Evolutionary conservation across 2,113 vertebrate genomes (phyloP).

Genomic region (Opisthocomus hoazin): DNA sequence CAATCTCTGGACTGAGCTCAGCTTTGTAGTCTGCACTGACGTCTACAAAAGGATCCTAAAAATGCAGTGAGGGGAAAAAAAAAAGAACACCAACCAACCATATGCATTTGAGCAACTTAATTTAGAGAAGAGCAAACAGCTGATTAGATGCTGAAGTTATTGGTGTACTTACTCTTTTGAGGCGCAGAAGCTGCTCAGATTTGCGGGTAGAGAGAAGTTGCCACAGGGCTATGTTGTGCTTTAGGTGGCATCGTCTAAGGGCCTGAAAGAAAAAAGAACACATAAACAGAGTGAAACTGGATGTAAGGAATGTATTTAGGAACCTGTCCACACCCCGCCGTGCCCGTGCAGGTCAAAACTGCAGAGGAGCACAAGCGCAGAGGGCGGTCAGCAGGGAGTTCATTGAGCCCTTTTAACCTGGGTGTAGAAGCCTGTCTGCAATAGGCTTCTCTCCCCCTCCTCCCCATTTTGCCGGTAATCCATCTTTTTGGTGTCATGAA

Average conservation of each 20-base stretch:
- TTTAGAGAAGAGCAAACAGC: not conserved
- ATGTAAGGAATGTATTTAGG: not conserved
- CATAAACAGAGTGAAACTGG: not conserved
- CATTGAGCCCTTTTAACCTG: not conserved
- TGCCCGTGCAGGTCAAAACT: not conserved
- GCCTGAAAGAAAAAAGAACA: slow-evolving; percentile 66
- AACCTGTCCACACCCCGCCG: not conserved
- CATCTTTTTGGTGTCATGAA: not conserved
- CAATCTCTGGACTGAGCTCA: slow-evolving; percentile 55
- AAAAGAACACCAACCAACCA: not conserved
- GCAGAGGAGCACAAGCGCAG: not conserved
- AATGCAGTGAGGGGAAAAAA: not conserved
- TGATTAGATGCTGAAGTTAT: not conserved
- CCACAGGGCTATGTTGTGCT: slow-evolving; percentile 86
- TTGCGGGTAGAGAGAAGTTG: slow-evolving; percentile 85
- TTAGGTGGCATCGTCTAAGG: slow-evolving; percentile 77
- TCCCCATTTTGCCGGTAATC: not conserved
- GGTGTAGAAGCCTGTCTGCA: not conserved
- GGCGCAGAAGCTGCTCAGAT: slow-evolving; percentile 85
- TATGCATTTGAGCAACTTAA: not conserved
- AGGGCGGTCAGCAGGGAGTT: too few relatives aligned
- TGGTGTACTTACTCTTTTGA: slow-evolving; percentile 74
- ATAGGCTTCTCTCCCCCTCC: not conserved
- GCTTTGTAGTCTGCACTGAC: slow-evolving; percentile 73
- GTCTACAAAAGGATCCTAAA: slow-evolving; percentile 86